phyloP scores from a whole-genome alignment of 1,140 invertebrate genomes.

The Anoplolepis gracilipes region DNA sequence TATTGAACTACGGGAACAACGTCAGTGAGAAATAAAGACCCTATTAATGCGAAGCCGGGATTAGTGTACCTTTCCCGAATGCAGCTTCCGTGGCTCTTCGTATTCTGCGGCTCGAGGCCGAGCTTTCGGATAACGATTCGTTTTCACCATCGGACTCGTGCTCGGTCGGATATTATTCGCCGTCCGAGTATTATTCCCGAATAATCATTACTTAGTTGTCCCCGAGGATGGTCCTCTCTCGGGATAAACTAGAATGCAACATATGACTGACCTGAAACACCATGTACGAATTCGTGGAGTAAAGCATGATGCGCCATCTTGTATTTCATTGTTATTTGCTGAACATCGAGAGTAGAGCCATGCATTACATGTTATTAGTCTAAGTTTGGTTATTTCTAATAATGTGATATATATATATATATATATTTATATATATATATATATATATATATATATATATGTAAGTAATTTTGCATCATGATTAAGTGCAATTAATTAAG shows the following conservation, averaged over 20 bases:
- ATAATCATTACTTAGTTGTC: slow-evolving; percentile 43
- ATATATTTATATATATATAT: no score
- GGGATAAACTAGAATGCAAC: slow-evolving; percentile 9
- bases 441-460: no score
- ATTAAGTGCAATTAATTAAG: not conserved
- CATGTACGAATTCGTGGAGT: not conserved
- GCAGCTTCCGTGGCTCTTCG: slow-evolving; percentile 13
- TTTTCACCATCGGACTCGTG: slow-evolving; percentile 16
- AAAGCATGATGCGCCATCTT: not conserved
- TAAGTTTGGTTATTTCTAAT: not conserved
- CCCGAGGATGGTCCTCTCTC: not conserved
- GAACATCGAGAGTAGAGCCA: not conserved
- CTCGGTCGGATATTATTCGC: slow-evolving; percentile 19
- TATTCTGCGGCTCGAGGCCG: slow-evolving; percentile 2
- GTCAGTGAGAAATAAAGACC: slow-evolving; percentile 62
- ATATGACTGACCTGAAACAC: not conserved
- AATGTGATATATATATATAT: not conserved
- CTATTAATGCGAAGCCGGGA: slow-evolving; percentile 56
- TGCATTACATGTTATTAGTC: not conserved
- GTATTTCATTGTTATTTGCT: not conserved
- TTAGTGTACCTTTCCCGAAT: slow-evolving; percentile 35
- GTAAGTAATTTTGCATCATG: not conserved
- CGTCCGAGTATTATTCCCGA: no score
- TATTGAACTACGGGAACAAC: slow-evolving; percentile 42
- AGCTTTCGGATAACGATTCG: slow-evolving; percentile 52